phyloP scores from a whole-genome alignment of 1,140 invertebrate species.

The Lutraria rhynchaena region DNA sequence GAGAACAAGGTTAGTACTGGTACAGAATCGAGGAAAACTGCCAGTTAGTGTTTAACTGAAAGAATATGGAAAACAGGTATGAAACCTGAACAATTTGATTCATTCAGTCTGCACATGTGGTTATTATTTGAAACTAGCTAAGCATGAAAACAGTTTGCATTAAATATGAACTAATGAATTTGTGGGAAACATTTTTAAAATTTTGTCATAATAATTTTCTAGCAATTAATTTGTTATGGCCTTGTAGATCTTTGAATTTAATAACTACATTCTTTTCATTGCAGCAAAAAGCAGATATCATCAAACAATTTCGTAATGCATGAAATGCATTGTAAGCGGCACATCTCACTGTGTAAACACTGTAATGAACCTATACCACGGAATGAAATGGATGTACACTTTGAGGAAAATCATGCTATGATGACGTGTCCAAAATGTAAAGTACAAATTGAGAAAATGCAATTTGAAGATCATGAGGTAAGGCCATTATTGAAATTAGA shows the following conservation, averaged over 20 bases:
- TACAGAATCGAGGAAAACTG: too few species aligned
- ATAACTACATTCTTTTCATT: slow-evolving; percentile 7
- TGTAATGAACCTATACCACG: slow-evolving; percentile 82
- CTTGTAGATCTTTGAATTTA: not conserved
- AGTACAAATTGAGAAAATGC: slow-evolving; percentile 78
- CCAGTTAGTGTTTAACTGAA: not conserved
- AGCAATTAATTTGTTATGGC: not conserved
- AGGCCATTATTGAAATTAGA: too few species aligned
- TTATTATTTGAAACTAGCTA: not conserved
- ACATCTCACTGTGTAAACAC: slow-evolving; percentile 81
- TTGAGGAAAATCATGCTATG: slow-evolving; percentile 79
- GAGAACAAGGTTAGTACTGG: too few species aligned
- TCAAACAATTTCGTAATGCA: slow-evolving; percentile 82
- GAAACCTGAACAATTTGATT: not conserved
- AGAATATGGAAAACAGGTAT: too few species aligned
- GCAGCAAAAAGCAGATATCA: slow-evolving; percentile 82
- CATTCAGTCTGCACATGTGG: not conserved
- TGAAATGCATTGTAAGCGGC: slow-evolving; percentile 83
- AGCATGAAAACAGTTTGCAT: not conserved
- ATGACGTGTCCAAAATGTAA: slow-evolving; percentile 81
- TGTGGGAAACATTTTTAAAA: not conserved
- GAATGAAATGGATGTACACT: slow-evolving; percentile 80
- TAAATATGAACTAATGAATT: not conserved
- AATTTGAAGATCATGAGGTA: slow-evolving; percentile 82
- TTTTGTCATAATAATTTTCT: not conserved